Base-by-base conservation (phyloP, 2,888 invertebrate genomes). In the Augochlorella aurata region DNA sequence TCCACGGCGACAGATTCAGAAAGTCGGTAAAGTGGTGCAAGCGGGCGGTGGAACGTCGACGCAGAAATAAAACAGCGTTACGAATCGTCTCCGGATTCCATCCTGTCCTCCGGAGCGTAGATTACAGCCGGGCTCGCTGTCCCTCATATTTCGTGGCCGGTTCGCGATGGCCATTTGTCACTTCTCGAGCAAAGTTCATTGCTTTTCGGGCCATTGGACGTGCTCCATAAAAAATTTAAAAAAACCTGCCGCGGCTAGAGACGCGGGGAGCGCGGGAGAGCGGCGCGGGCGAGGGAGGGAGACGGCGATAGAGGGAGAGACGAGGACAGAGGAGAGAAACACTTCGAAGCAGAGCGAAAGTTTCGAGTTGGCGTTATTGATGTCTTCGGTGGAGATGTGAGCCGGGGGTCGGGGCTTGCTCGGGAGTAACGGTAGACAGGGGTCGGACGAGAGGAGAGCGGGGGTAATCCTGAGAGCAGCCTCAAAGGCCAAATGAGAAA, bases 401-500 rank as follows among this genome's bases (percentile, higher is more conserved):
- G 87, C 79, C 29, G 72, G 78, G 24, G 70, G 44, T 49, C 21
- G 14, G 67, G 58, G 67, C 21, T 38, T 29, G 16, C 67, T 45
- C 7, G 12, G 18, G 47, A 24, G 10, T 65, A 72, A 24, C 52
- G 38, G 49, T 21, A 38, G 63, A 29, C 38, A 18, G 16, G 5
- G 29, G 24, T 24, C 63, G 61, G 29, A 2, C 21, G 50, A 67
- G 58, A 24, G 52, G 10, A 14, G 38, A 24, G 49, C 14, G 76
- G 79, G 73, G 82, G 87, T 92, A 92, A 92, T 92, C 93, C 91
- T 88, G 87, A 89, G 91, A 88, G 90, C 87, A 87, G 87, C 38
- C 82, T 91, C 91, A 92, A 90, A 92, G 90, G 87, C 90, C 90
- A 92, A 93, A 93, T 93, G 92, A 93, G 92, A 92, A 93, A 93